phyloP scores from a whole-genome alignment of 2,888 invertebrate species.

The Erebia ligea region DNA sequence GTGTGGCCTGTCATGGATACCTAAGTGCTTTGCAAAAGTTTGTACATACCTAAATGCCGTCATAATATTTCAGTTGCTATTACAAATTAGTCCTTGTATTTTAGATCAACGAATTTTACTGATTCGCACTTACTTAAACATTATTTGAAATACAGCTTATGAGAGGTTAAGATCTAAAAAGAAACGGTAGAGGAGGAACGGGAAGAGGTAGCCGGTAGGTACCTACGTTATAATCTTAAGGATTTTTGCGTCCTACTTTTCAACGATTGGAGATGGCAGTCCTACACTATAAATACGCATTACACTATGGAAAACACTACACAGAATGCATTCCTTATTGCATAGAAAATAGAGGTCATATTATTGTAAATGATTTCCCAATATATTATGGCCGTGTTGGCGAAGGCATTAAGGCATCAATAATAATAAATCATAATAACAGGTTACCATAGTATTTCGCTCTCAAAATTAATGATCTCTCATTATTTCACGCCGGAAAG shows the following conservation, averaged over 20 bases:
- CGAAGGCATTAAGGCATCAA: slow-evolving; percentile 39
- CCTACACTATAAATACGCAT: slow-evolving; percentile 11
- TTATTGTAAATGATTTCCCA: slow-evolving; percentile 26
- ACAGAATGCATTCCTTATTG: slow-evolving; percentile 23
- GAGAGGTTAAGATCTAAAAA: no score
- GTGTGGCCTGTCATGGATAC: no score
- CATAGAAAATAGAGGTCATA: slow-evolving; percentile 31
- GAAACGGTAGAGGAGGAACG: no score
- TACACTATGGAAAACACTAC: slow-evolving; percentile 17
- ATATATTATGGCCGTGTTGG: slow-evolving; percentile 33
- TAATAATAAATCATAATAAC: slow-evolving; percentile 43
- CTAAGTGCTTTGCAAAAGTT: no score
- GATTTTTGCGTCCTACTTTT: slow-evolving; percentile 1
- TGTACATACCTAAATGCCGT: no score
- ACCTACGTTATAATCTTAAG: no score
- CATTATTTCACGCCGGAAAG: slow-evolving; percentile 42
- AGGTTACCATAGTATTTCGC: slow-evolving; percentile 41
- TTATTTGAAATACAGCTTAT: no score
- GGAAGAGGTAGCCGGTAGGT: no score
- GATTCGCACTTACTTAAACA: no score
- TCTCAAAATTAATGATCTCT: slow-evolving; percentile 41
- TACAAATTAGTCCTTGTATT: no score
- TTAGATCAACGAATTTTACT: no score
- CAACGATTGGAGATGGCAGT: background rate
- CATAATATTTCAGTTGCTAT: no score